Conservation (phyloP, 2,113 vertebrate genomes). For the Glareola pratincola region DNA sequence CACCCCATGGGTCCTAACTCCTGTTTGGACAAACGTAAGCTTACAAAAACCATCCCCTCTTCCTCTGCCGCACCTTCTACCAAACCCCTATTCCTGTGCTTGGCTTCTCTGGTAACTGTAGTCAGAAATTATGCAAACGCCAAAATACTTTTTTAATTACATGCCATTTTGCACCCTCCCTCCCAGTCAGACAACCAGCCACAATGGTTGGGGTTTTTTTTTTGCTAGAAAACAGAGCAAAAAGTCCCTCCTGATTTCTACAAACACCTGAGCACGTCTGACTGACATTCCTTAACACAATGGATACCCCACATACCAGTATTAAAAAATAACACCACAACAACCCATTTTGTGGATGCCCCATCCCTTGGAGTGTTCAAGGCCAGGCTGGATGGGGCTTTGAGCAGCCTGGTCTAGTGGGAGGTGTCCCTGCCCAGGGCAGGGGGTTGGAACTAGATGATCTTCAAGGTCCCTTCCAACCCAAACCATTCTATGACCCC, state of each 20-base stretch:
- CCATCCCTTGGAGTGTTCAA: background rate
- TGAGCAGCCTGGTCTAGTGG: background rate
- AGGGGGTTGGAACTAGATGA: background rate
- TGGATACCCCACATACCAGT: background rate
- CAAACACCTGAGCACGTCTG: background rate
- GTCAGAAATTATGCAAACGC: background rate
- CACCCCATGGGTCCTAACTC: no score
- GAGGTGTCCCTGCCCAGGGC: background rate
- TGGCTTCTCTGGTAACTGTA: background rate
- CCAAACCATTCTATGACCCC: background rate
- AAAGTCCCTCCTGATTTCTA: no score
- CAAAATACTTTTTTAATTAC: background rate
- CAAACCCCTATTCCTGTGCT: background rate
- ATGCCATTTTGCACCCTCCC: background rate
- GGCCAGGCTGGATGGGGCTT: background rate
- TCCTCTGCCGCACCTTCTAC: no score
- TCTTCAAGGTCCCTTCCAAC: background rate
- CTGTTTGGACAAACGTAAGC: background rate
- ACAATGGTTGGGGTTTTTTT: background rate
- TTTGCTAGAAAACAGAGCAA: no score
- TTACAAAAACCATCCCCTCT: background rate
- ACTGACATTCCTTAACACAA: background rate
- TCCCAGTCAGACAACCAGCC: background rate
- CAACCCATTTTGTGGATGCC: background rate
- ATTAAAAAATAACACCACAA: background rate